Base-by-base conservation (phyloP, 2,888 invertebrate species). In the Andrena bicolor region DNA sequence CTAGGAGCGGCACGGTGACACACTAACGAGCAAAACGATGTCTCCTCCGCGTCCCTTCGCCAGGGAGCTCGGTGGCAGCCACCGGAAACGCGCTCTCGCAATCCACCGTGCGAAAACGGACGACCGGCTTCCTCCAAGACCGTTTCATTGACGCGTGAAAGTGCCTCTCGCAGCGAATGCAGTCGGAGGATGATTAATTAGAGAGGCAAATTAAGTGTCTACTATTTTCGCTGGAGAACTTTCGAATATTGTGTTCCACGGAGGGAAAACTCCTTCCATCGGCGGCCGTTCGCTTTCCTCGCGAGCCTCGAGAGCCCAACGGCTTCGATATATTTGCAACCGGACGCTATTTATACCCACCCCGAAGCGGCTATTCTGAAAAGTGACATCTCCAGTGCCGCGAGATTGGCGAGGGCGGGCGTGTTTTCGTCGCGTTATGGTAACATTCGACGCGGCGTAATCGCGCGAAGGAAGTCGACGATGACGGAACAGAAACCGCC, bases 1-100 rank as follows among this genome's bases (percentile, higher is more conserved):
- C 83, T 88, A 88, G 86, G 82, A 84, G 83, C 80, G 90, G 86
- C 90, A 89, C 71, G 83, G 83, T 90, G 88, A 90, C 90, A 90
- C 76, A 90, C 85, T 88, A 90, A 87, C 75, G 72, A 76, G 78
- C 71, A 79, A 71, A 86, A 83, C 80, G 77, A 86, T 65, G 56
- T 71, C 51, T 81, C 58, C 71, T 80, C 60, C 77, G 48, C 26
- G 74, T 72, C 58, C 35, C 53, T 77, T 83, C 73, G 48, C 73
- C 51, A 56, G 32, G 30, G 26, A 73, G 63, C 75, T 63, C 64
- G 1, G 49, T 32, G 28, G 53, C 41, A 35, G 28, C 26, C 58
- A 72, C 78, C 83, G 84, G 87, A 87, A 87, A 78, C 63, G 32
- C 53, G 74, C 65, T 68, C 48, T 80, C 66, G 58, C 71, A 68